phyloP scores from a whole-genome alignment of 2,113 vertebrate species.

The Alouatta palliata region DNA sequence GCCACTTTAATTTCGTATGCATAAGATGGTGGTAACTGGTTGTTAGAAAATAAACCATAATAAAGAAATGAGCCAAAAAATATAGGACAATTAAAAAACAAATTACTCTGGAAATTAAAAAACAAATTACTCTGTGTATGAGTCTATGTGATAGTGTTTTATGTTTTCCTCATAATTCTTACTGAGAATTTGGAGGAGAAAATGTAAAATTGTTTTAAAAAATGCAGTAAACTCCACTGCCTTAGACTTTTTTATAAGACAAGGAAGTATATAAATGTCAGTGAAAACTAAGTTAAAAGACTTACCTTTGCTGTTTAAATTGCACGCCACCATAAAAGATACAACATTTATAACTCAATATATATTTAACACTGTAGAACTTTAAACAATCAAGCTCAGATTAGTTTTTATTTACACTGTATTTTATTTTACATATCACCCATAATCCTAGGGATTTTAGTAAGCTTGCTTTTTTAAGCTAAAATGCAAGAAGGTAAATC shows the following conservation, averaged over 20 bases:
- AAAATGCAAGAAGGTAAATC: slow-evolving; percentile 2
- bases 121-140: not conserved
- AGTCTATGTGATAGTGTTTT: not conserved
- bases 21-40: not conserved
- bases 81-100: not conserved
- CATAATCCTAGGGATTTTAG: not conserved
- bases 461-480: not conserved
- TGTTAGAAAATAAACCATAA: not conserved
- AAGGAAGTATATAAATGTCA: slow-evolving; percentile 12
- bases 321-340: not conserved
- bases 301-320: slow-evolving; percentile 43
- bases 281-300: not conserved
- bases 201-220: not conserved
- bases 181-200: slow-evolving; percentile 10
- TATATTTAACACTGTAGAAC: not conserved
- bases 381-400: slow-evolving; percentile 8
- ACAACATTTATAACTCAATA: not conserved
- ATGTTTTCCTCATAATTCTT: not conserved
- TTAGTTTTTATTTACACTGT: not conserved
- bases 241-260: not conserved
- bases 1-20: not conserved
- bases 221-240: not conserved
- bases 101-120: not conserved
- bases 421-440: not conserved
- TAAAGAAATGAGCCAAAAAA: not conserved